Base-by-base conservation (phyloP, 2,888 invertebrate genomes). In the Spisula solida region DNA sequence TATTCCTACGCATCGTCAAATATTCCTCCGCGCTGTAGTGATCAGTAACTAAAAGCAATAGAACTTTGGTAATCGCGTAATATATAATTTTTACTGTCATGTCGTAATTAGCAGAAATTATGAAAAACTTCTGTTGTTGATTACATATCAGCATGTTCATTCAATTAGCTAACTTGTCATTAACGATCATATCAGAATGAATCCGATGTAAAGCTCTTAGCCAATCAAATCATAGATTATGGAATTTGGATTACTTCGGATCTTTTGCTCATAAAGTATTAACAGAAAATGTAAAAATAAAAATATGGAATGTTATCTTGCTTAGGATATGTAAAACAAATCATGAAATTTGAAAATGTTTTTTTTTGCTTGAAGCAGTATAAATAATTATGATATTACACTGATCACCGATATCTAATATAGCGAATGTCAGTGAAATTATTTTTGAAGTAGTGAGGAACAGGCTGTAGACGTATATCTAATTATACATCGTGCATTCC, bases 401-500 rank as follows among this genome's bases (percentile, higher is more conserved):
- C 31, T 18, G 31, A 75, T 75, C 75, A 34, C 31, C 14, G 16
- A 18, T 75, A 34, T 16, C 31, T 31, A 31, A 75, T 31, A 34
- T 34, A 31, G 31, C 16, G 34, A 0, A 34, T 75, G 31, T 34
- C 75, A 75, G 34, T 6, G n/a, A 4, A 20, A 56, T 56, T 16
- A 1, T 41, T 70, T 70, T 70, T 25, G 70, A 70, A 70, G 31
- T 25, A 70, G 25, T 29, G 29, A 29, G 10, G 29, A 75, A 75
- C 75, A 34, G 31, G 31, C 6, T 20, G 75, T 18, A 75, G 75
- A 75, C 75, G 31, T 75, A 75, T 75, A 12, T 75, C 75, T 31
- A 75, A 75, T 75, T 75, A 75, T 75, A 75, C 34, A 31, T 31
- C 31, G 31, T 75, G 75, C 75, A 75, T 31, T 75, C 29, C 34